Conservation (phyloP, 2,113 vertebrate genomes). For the Gila orcuttii region DNA sequence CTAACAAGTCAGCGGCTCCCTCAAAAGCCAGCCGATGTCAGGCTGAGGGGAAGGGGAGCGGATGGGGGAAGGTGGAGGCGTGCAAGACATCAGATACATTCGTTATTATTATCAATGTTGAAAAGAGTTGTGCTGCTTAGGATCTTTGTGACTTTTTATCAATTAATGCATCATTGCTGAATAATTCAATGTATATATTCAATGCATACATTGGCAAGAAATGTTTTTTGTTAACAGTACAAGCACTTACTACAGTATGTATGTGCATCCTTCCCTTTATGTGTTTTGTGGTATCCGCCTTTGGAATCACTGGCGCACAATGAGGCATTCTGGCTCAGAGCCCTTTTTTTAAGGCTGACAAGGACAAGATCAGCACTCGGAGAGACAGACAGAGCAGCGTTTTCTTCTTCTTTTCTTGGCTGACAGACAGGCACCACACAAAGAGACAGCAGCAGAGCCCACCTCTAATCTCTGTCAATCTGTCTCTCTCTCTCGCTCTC, state of each 20-base stretch:
- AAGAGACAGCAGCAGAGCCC: conserved; percentile 54
- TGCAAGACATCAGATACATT: background rate
- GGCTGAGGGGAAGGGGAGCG: conserved; percentile 46
- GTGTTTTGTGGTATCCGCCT: conserved; percentile 40
- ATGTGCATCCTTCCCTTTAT: background rate
- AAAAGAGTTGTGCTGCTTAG: background rate
- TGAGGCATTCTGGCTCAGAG: conserved; percentile 57
- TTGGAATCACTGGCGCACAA: conserved; percentile 48
- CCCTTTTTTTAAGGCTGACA: conserved; percentile 58
- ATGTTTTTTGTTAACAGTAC: conserved; percentile 19
- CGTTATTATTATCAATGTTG: background rate
- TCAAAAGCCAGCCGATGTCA: conserved; percentile 89
- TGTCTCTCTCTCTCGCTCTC: conserved; percentile 31
- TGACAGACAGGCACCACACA: conserved; percentile 61
- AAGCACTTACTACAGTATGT: conserved; percentile 37
- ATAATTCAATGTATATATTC: background rate
- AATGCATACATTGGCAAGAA: background rate
- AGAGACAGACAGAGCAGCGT: conserved; percentile 36
- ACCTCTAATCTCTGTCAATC: conserved; percentile 57
- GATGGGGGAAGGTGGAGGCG: background rate
- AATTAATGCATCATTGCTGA: background rate
- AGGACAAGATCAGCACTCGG: conserved; percentile 54
- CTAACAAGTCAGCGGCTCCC: conserved; percentile 99
- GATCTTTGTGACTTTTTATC: background rate
- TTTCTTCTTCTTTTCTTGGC: conserved; percentile 43